Percentiles rank a stretch among this genome's conserved stretches.
These are phyloP conservation scores for Heliconius eleuchia DNA, from an alignment of 1,140 invertebrate species.

Conservation along the genomic window DNA sequence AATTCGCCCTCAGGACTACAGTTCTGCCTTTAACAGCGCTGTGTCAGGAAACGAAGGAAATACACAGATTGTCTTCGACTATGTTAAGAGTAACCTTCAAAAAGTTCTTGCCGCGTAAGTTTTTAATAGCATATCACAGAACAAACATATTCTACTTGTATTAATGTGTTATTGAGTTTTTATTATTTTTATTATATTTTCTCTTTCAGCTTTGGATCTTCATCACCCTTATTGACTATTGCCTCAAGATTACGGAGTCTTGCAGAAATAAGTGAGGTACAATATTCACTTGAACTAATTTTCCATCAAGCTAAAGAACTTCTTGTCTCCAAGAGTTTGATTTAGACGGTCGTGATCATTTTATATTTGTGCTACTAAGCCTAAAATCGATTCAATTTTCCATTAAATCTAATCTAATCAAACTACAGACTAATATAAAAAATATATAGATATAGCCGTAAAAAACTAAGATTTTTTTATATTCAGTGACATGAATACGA, in stretches of 20 bases:
- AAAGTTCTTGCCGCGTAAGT: conserved; percentile 79
- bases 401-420: too few species aligned
- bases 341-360: too few species aligned
- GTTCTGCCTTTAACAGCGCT: conserved; percentile 69
- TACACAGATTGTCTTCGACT: conserved; percentile 75
- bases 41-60: conserved; percentile 73
- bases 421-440: too few species aligned
- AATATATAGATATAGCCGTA: too few species aligned
- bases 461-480: too few species aligned
- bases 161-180: neutral
- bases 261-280: conserved; percentile 54
- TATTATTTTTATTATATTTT: neutral
- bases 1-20: conserved; percentile 75
- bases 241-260: conserved; percentile 57
- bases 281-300: neutral
- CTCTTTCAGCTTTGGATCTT: conserved; percentile 48
- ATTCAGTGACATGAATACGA: too few species aligned
- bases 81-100: conserved; percentile 69
- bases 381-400: too few species aligned
- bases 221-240: conserved; percentile 53
- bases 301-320: neutral
- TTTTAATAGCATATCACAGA: conserved; percentile 12
- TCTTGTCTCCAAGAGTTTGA: neutral
- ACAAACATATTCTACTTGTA: neutral
- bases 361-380: too few species aligned